phyloP scores from a whole-genome alignment of 2,797 vertebrate genomes.

The Steatocranus sp. region DNA sequence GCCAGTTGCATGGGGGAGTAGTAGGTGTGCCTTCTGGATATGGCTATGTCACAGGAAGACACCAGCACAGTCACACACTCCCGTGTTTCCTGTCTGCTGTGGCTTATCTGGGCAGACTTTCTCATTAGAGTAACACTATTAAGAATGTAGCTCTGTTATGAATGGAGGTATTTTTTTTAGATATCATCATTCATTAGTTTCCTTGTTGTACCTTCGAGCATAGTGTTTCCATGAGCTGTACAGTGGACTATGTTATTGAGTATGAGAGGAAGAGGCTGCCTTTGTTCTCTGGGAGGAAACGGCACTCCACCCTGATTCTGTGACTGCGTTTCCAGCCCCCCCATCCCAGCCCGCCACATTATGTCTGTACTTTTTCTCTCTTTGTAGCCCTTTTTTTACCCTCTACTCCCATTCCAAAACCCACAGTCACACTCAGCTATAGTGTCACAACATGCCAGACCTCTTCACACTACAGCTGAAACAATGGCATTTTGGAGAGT shows the following conservation, averaged over 20 bases:
- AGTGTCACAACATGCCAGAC: constrained; percentile 39
- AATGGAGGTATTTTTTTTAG: background rate
- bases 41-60: constrained; percentile 20
- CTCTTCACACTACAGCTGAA: constrained; percentile 23
- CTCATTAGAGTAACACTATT: constrained; percentile 27
- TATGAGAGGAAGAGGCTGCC: constrained; percentile 67
- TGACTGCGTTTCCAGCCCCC: constrained; percentile 66
- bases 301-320: constrained; percentile 38
- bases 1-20: constrained; percentile 12
- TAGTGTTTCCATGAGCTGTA: constrained; percentile 6
- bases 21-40: constrained; percentile 34
- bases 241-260: constrained; percentile 26
- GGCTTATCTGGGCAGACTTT: constrained; percentile 48
- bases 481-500: background rate
- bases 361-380: constrained; percentile 46
- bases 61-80: constrained; percentile 8
- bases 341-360: background rate
- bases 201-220: background rate
- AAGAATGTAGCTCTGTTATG: background rate
- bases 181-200: background rate
- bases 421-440: constrained; percentile 24
- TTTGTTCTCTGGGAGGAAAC: constrained; percentile 61
- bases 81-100: constrained; percentile 56
- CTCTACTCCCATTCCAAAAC: constrained; percentile 31
- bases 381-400: constrained; percentile 26